phyloP scores from a whole-genome alignment of 2,113 vertebrate species.

The Pungitius pungitius region DNA sequence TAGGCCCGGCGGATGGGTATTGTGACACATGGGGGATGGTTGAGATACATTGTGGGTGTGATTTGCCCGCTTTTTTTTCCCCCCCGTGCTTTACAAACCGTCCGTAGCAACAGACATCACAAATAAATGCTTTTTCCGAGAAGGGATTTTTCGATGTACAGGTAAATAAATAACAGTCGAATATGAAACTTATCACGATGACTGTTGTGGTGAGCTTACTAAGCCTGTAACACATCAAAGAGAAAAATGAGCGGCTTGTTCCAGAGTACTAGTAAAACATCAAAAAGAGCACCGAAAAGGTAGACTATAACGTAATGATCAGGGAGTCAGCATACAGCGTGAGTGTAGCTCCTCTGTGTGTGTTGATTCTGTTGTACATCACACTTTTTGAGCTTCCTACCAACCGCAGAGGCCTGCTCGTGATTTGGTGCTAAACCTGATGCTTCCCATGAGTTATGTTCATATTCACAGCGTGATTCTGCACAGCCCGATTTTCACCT shows the following conservation, averaged over 20 bases:
- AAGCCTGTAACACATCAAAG: background rate
- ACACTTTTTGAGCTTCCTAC: background rate
- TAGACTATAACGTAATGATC: background rate
- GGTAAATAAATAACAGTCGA: background rate
- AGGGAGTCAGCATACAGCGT: no score
- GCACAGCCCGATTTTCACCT: background rate
- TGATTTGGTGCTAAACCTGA: background rate
- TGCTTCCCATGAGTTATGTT: background rate
- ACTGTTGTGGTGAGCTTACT: background rate
- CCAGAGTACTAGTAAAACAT: background rate
- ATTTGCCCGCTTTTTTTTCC: background rate
- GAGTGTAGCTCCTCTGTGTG: no score
- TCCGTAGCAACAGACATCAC: background rate
- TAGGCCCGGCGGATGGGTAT: background rate
- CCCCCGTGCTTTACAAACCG: background rate
- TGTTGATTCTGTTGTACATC: no score
- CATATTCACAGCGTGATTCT: background rate
- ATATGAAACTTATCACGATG: background rate
- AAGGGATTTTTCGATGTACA: no score
- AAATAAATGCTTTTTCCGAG: background rate
- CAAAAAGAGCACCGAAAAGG: background rate
- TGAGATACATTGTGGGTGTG: background rate
- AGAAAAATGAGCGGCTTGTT: background rate
- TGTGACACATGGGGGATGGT: background rate
- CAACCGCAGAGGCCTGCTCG: no score